phyloP scores from a whole-genome alignment of 2,113 vertebrate genomes.

The Nothoprocta pentlandii region DNA sequence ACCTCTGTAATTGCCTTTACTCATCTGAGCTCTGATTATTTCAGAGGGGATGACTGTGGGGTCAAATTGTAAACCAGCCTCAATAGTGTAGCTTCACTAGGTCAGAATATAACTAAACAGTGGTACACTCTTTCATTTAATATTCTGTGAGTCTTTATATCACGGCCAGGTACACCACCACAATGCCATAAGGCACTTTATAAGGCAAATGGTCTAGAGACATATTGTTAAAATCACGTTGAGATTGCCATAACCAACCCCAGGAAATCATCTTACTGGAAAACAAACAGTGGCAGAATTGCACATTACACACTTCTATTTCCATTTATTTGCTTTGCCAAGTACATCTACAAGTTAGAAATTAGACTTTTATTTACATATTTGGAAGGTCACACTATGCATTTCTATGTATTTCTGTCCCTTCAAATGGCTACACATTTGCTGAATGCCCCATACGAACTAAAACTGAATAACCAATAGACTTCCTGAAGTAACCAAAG shows the following conservation, averaged over 20 bases:
- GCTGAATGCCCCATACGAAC: constrained; percentile 8
- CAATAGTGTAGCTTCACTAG: neutral
- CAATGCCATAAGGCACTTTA: neutral
- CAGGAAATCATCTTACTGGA: neutral
- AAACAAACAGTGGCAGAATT: neutral
- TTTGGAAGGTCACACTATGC: constrained; percentile 1
- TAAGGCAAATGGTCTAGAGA: neutral
- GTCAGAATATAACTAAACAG: neutral
- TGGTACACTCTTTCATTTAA: neutral
- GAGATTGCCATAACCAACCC: neutral
- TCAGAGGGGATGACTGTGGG: neutral
- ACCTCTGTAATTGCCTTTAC: neutral
- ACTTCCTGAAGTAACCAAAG: constrained; percentile 57
- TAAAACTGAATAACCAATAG: constrained; percentile 54
- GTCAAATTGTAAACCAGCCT: neutral
- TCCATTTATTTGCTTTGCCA: neutral
- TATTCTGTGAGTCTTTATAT: neutral
- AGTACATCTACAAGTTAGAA: neutral
- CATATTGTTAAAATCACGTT: neutral
- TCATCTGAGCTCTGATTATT: neutral
- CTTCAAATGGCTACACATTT: constrained; percentile 41
- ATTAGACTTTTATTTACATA: neutral
- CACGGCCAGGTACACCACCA: neutral
- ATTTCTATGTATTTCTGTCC: neutral
- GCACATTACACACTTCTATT: neutral